Evolutionary conservation across 2,113 vertebrate genomes (phyloP), one percentile per base, ranked within the genome.

Genomic region (Odobenus rosmarus): DNA sequence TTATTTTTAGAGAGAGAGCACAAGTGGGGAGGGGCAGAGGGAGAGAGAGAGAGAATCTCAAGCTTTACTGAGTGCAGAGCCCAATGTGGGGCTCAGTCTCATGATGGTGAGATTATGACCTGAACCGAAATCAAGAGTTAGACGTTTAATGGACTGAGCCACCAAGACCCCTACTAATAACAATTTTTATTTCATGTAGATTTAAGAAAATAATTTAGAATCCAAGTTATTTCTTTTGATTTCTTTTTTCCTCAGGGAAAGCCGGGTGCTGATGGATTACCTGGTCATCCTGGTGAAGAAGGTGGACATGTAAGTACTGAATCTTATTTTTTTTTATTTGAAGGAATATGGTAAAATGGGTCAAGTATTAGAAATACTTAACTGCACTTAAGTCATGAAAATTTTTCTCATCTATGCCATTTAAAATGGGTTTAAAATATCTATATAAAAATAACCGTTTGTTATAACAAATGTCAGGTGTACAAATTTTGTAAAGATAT

Each of bases 211-310:
- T 71, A 93, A 74, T 72, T 61, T 80, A 55, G n/a, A 94, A 61
- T 62, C n/a, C 15, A 79, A 72, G 1, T 94, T 96, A 80, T 49
- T 91, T 88, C 77, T 83, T 92, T 82, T 88, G 4, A 39, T 69
- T n/a, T 90, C 62, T 97, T 97, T 95, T 96, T 77, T 57, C 96
- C 36, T 95, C 98, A 99, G 99, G 99, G 99, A 18, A 10, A 13
- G 1, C 8, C 33, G 0, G 99, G 99, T 93, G 95, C 80, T 77
- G 98, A 61, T 21, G 99, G 99, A 42, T 96, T 97, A 90, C 97
- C 97, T 14, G 99, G 99, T 0, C 98, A 99, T 98, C 99, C 99
- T 12, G 99, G 99, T 96, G 99, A 99, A 8, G 99, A 99, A 97
- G 99, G 99, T 79, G 93, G 95, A 13, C 67, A 93, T 57, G 99